Conservation (phyloP, 1,140 invertebrate genomes). For the Dinoponera quadriceps region DNA sequence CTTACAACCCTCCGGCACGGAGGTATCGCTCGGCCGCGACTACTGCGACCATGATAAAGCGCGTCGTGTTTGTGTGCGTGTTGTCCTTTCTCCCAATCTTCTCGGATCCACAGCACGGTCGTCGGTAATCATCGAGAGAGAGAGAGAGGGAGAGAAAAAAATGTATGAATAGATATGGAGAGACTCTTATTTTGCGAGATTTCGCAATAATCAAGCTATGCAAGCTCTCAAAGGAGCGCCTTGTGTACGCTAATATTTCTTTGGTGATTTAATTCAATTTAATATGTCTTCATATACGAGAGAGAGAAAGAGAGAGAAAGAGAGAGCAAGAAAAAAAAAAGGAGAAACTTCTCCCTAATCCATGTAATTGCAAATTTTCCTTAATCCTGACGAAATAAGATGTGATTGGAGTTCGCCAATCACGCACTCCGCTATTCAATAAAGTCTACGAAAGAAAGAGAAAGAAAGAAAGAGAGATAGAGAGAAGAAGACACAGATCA, state of each 20-base stretch:
- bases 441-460: constrained; percentile 63
- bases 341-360: constrained; percentile 63
- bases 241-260: constrained; percentile 29
- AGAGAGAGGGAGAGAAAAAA: not conserved
- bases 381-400: constrained; percentile 74
- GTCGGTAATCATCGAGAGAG: not conserved
- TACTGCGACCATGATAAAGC: constrained; percentile 14
- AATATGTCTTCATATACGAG: constrained; percentile 32
- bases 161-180: not conserved
- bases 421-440: constrained; percentile 70
- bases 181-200: not conserved
- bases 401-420: constrained; percentile 75
- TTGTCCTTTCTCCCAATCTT: constrained; percentile 13
- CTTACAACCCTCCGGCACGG: constrained; percentile 55
- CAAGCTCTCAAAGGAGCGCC: not conserved
- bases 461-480: too few species aligned
- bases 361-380: constrained; percentile 78
- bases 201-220: not conserved
- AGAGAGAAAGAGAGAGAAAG: too few species aligned
- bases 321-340: not conserved
- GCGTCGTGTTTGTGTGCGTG: not conserved
- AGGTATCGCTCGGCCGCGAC: constrained; percentile 28
- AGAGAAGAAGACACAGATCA: constrained; percentile 67
- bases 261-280: constrained; percentile 58
- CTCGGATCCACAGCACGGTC: not conserved